Percentiles rank a stretch among this genome's conserved stretches.
Conservation (phyloP, 2,797 vertebrate species). For the Rhynchonycteris naso region DNA sequence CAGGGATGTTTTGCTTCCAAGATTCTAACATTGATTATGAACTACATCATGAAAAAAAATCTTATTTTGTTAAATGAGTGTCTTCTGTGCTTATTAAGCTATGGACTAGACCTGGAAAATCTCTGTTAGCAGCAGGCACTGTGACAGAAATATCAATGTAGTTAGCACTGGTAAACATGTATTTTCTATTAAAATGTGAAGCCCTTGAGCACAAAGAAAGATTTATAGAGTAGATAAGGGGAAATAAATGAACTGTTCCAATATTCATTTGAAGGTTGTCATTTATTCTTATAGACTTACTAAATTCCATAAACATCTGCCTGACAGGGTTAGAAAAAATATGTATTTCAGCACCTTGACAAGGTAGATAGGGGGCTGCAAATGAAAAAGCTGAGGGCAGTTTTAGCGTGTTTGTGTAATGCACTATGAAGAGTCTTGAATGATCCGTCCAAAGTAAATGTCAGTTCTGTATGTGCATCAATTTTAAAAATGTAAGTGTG, state of each 20-base stretch:
- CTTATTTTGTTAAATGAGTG: constrained; percentile 52
- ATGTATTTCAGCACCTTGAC: not conserved
- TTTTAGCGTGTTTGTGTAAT: not conserved
- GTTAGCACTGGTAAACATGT: not conserved
- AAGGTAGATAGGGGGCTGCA: not conserved
- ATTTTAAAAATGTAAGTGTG: not conserved
- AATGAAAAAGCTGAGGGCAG: not conserved
- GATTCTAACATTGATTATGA: constrained; percentile 57
- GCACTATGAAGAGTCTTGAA: not conserved
- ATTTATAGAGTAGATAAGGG: constrained; percentile 2
- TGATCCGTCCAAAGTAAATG: constrained; percentile 23
- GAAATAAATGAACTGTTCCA: constrained; percentile 30
- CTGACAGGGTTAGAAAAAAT: not conserved
- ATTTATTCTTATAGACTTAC: not conserved
- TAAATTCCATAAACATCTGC: not conserved
- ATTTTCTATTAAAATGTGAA: constrained; percentile 70
- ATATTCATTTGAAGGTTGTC: constrained; percentile 52
- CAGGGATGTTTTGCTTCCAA: constrained; percentile 45
- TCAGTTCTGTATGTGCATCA: not conserved
- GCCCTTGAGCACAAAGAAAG: constrained; percentile 52
- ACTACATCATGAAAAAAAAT: constrained; percentile 22
- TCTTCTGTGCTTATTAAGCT: constrained; percentile 59
- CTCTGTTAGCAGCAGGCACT: constrained; percentile 54
- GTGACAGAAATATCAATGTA: constrained; percentile 67
- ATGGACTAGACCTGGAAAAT: constrained; percentile 63